Evolutionary conservation across 2,888 invertebrate species (phyloP).

Genomic region (Cheilosia variabilis): DNA sequence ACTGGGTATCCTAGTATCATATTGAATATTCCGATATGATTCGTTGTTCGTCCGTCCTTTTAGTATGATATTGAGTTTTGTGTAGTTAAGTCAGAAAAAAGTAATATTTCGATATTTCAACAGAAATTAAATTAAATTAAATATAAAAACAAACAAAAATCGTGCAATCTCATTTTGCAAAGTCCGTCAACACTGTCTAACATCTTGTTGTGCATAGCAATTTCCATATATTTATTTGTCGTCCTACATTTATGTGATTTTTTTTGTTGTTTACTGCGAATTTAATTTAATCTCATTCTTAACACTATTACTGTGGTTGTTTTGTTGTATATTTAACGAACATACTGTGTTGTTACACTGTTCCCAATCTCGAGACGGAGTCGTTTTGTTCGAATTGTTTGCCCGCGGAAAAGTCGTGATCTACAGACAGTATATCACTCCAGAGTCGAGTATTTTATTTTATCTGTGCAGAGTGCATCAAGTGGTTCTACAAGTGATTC

Average conservation of each 20-base stretch:
- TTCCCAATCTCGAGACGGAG: not conserved
- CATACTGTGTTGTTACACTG: conserved; percentile 12
- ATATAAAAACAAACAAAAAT: not conserved
- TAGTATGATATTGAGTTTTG: conserved; percentile 84
- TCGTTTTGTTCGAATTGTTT: conserved; percentile 20
- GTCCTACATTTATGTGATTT: conserved; percentile 3
- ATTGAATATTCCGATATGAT: conserved; percentile 76
- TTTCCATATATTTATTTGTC: not conserved
- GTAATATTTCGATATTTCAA: conserved; percentile 81
- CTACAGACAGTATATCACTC: conserved; percentile 22
- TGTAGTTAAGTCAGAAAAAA: conserved; percentile 83
- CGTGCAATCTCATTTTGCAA: conserved; percentile 20
- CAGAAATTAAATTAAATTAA: conserved; percentile 71
- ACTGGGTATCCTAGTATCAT: conserved; percentile 74
- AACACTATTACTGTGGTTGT: conserved; percentile 1
- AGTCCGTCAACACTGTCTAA: conserved; percentile 15
- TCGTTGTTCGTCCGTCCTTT: conserved; percentile 81
- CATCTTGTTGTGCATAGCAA: conserved; percentile 10
- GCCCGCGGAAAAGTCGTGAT: conserved; percentile 41
- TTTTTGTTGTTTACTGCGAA: conserved; percentile 9
- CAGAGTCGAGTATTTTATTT: conserved; percentile 20
- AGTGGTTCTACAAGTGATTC: conserved; percentile 76
- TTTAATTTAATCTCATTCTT: not conserved
- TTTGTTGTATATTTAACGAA: conserved; percentile 20
- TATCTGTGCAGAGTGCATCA: conserved; percentile 76